phyloP scores from a whole-genome alignment of 2,113 vertebrate species.

The Nematolebias whitei region DNA sequence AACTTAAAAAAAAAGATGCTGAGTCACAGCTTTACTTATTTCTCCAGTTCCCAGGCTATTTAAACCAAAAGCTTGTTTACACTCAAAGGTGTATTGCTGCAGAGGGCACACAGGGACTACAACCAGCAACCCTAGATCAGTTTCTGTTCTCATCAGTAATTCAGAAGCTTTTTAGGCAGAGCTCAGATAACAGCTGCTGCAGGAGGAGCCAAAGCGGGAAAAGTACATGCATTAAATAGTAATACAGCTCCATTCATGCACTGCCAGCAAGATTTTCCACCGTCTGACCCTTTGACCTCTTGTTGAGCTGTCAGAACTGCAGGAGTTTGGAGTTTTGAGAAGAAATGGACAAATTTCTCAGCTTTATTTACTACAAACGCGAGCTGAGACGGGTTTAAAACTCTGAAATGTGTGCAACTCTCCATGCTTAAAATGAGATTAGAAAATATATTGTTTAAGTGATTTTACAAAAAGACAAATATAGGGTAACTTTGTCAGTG shows the following conservation, averaged over 20 bases:
- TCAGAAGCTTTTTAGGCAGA: slow-evolving; percentile 54
- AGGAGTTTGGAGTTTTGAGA: slow-evolving; percentile 11
- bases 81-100: slow-evolving; percentile 16
- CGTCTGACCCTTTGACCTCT: slow-evolving; percentile 68
- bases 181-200: slow-evolving; percentile 65
- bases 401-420: background rate
- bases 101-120: slow-evolving; percentile 22
- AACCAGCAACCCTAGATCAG: slow-evolving; percentile 61
- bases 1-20: no score
- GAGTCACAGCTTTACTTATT: slow-evolving; percentile 1
- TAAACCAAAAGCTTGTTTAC: slow-evolving; percentile 56
- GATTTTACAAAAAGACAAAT: no score
- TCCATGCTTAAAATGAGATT: slow-evolving; percentile 22
- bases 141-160: slow-evolving; percentile 70
- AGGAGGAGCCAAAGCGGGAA: slow-evolving; percentile 52
- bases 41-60: slow-evolving; percentile 37
- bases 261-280: slow-evolving; percentile 79
- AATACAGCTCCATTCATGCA: slow-evolving; percentile 73
- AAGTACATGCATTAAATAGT: slow-evolving; percentile 71
- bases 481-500: no score
- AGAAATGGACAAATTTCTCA: slow-evolving; percentile 12
- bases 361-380: slow-evolving; percentile 25
- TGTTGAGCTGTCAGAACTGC: slow-evolving; percentile 30
- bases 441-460: no score
- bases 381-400: background rate